Evolutionary conservation across 2,888 invertebrate genomes (phyloP), one percentile per base, ranked within the genome.

Genomic region (Crematogaster levior): DNA sequence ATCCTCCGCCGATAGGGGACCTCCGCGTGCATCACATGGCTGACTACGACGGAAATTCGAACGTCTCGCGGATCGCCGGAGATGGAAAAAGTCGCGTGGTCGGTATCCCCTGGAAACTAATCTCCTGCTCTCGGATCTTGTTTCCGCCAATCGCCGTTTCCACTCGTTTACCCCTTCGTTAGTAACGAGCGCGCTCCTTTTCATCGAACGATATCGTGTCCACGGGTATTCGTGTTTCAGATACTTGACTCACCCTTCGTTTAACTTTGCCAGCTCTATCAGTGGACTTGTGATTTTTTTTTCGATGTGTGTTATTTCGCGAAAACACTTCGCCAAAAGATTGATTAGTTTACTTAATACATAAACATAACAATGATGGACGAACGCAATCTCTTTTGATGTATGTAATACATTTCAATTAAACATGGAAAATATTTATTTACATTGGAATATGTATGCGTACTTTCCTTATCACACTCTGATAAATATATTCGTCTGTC

Each of bases 1-100:
- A 90, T 92, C 91, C 91, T 63, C 90, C 90, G 91, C 89, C 90
- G 53, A 72, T 79, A 30, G 81, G 86, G 90, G 88, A 82, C 37
- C 63, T 65, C 12, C 24, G 81, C 60, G 30, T 40, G 37, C 37
- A 53, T 37, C 84, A 66, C 51, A 80, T 84, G 81, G 58, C 72
- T 61, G 88, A 66, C 80, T 84, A 58, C 68, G 82, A 81, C 85
- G 88, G 90, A 89, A 87, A 89, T 87, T 89, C 88, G 87, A 88
- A 74, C 85, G 85, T 88, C 85, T 88, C 84, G 87, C 81, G 80
- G 58, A 82, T 81, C 73, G 86, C 65, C 79, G 79, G 63, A 68
- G 68, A 81, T 43, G 77, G 70, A 85, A 88, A 83, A 88, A 86
- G 68, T 83, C 75, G 24, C 53, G 46, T 15, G 46, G 72, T 80